Evolutionary conservation across 2,797 vertebrate genomes (phyloP).

Genomic region (Helarctos malayanus): DNA sequence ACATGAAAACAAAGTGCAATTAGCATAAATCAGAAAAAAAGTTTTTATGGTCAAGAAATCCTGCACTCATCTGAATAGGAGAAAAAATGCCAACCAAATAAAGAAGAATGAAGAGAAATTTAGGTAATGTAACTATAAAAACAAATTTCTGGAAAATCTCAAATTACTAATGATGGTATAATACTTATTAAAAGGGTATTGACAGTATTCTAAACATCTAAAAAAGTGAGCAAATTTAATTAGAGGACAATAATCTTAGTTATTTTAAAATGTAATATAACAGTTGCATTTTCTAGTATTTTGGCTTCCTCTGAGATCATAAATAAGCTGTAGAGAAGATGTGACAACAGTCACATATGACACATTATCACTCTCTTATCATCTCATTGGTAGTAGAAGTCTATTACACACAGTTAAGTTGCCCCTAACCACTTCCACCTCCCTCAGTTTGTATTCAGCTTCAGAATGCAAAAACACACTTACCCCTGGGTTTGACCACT

Average conservation of each 20-base stretch:
- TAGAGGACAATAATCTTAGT: slow-evolving; percentile 73
- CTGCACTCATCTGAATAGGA: neutral
- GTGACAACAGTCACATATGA: neutral
- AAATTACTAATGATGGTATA: slow-evolving; percentile 59
- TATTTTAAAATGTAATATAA: slow-evolving; percentile 69
- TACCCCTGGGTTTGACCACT: neutral
- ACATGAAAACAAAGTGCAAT: slow-evolving; percentile 58
- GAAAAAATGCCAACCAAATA: slow-evolving; percentile 69
- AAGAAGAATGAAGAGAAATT: slow-evolving; percentile 68
- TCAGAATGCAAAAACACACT: neutral
- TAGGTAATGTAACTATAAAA: slow-evolving; percentile 62
- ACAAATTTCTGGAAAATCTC: slow-evolving; percentile 72
- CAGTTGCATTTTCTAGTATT: slow-evolving; percentile 60
- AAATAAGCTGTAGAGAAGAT: neutral
- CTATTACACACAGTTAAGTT: neutral
- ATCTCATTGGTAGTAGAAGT: neutral
- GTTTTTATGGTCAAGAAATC: neutral
- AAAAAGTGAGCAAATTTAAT: slow-evolving; percentile 75
- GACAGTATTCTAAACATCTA: slow-evolving; percentile 73
- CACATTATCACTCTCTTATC: neutral
- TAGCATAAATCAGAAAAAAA: slow-evolving; percentile 47
- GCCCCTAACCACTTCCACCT: neutral
- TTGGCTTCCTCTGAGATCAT: slow-evolving; percentile 11
- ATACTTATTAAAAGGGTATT: slow-evolving; percentile 65
- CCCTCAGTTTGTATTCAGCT: neutral